Percentiles rank a stretch among this genome's conserved stretches.
Conservation (phyloP, 2,797 vertebrate genomes). For the Valencia hispanica region DNA sequence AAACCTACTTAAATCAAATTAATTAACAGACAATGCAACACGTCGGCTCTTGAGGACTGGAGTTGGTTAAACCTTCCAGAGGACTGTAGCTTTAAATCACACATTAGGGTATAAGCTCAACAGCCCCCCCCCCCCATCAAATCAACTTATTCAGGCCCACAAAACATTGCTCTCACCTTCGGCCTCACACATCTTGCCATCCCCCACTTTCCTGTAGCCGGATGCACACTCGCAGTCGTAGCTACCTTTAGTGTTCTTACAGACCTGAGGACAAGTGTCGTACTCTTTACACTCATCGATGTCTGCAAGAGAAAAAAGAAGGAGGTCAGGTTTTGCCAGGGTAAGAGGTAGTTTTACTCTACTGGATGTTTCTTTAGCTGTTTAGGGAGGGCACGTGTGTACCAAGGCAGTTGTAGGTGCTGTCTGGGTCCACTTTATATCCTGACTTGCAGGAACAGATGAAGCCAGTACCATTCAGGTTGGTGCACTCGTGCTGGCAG, state of each 20-base stretch:
- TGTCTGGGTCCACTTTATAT: conserved; percentile 81
- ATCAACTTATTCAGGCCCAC: not conserved
- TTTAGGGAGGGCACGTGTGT: conserved; percentile 41
- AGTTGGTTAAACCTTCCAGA: too few relatives aligned
- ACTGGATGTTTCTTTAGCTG: too few relatives aligned
- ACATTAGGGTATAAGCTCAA: too few relatives aligned
- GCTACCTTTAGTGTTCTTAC: conserved; percentile 90
- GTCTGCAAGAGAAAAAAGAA: conserved; percentile 71
- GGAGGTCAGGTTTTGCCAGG: not conserved
- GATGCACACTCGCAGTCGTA: conserved; percentile 90
- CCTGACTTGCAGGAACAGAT: conserved; percentile 90
- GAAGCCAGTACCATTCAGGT: conserved; percentile 88
- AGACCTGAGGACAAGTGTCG: conserved; percentile 87
- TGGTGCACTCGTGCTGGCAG: conserved; percentile 90
- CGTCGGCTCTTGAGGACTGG: too few relatives aligned
- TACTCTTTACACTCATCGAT: conserved; percentile 89
- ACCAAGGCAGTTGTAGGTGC: conserved; percentile 88
- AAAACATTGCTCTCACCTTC: conserved; percentile 77
- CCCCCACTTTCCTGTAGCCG: conserved; percentile 86
- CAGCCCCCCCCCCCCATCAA: not conserved
- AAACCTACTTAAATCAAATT: too few relatives aligned
- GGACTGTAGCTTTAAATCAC: too few relatives aligned
- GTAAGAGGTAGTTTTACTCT: not conserved
- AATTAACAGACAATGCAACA: too few relatives aligned
- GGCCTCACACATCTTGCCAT: conserved; percentile 87